A percentile compares a stretch with the other conserved stretches of the same genome.
phyloP scores from a whole-genome alignment of 2,888 invertebrate genomes.

The Parelbella ahira region DNA sequence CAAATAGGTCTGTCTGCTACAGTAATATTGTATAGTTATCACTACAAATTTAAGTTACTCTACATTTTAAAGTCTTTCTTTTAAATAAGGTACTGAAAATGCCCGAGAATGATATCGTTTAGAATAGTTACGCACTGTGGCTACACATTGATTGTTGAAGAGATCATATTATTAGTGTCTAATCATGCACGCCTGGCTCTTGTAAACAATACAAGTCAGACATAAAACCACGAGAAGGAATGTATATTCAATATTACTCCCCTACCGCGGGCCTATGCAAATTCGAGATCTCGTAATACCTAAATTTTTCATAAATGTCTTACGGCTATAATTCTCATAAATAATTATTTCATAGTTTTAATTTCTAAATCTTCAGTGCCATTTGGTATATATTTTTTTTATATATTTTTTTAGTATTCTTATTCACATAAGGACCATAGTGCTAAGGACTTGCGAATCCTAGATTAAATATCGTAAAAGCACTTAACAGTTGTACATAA shows the following conservation, averaged over 20 bases:
- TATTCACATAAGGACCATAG: constrained; percentile 25
- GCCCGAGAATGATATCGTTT: constrained; percentile 22
- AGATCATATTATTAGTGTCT: constrained; percentile 11
- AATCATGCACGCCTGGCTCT: constrained; percentile 9
- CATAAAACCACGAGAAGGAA: constrained; percentile 19
- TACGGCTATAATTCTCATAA: constrained; percentile 17
- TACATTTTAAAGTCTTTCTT: constrained; percentile 29
- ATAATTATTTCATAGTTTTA: constrained; percentile 17
- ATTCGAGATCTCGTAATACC: constrained; percentile 23
- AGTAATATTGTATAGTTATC: constrained; percentile 30
- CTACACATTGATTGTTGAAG: constrained; percentile 15
- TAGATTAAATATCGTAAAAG: constrained; percentile 33
- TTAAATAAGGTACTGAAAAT: constrained; percentile 30
- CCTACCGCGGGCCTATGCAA: constrained; percentile 20
- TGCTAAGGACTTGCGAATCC: constrained; percentile 29
- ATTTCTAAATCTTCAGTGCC: constrained; percentile 24
- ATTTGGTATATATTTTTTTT: constrained; percentile 26
- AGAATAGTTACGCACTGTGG: constrained; percentile 26
- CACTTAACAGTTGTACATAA: constrained; percentile 27
- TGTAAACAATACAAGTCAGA: constrained; percentile 9
- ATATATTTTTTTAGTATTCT: constrained; percentile 26
- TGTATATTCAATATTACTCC: constrained; percentile 20
- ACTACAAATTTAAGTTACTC: constrained; percentile 27
- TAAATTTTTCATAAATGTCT: constrained; percentile 14
- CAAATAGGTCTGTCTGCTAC: constrained; percentile 28